A percentile compares a stretch with the other conserved stretches of the same genome.
Conservation (phyloP, 2,888 invertebrate genomes). For the Keiferia lycopersicella region DNA sequence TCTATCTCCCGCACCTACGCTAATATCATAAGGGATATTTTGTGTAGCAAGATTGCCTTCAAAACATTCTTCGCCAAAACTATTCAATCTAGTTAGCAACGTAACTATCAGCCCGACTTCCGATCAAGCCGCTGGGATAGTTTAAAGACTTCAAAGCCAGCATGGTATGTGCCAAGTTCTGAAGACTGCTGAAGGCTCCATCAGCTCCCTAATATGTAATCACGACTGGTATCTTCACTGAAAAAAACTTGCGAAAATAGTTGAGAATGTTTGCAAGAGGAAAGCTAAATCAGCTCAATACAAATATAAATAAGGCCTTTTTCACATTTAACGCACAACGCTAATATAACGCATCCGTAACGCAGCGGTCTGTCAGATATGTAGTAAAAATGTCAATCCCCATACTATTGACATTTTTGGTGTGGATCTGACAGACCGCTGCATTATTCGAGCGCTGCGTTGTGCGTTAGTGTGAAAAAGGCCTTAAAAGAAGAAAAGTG, state of each 20-base stretch:
- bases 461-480: too few species aligned
- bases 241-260: not conserved
- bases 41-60: not conserved
- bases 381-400: too few species aligned
- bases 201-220: slow-evolving; percentile 5
- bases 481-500: too few species aligned
- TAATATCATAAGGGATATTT: too few species aligned
- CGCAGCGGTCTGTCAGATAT: too few species aligned
- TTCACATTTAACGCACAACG: too few species aligned
- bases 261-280: not conserved
- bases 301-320: too few species aligned
- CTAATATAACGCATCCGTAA: too few species aligned
- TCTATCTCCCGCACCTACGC: too few species aligned
- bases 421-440: too few species aligned
- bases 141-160: slow-evolving; percentile 23
- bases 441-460: too few species aligned
- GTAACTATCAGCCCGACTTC: not conserved
- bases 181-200: slow-evolving; percentile 16
- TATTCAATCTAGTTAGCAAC: not conserved
- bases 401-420: too few species aligned
- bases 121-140: slow-evolving; percentile 18
- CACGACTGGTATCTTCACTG: not conserved
- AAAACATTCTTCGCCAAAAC: not conserved
- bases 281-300: not conserved
- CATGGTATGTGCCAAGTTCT: slow-evolving; percentile 23